phyloP scores from a whole-genome alignment of 1,140 invertebrate species.

The Pogonus chalceus region DNA sequence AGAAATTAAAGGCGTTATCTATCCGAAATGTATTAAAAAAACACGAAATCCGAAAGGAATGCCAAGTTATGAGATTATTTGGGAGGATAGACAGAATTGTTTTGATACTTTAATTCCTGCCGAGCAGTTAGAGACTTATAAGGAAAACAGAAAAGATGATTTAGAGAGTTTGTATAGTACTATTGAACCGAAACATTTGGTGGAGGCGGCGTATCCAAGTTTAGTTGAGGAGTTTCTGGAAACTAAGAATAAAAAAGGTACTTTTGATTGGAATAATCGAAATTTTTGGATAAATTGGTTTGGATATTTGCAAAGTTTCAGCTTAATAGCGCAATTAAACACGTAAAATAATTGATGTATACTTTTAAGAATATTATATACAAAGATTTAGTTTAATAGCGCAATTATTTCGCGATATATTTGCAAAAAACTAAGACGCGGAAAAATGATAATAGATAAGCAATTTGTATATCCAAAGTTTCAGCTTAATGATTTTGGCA shows the following conservation, averaged over 20 bases:
- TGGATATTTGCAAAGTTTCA: no score
- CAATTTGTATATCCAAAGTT: no score
- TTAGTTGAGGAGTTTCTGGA: constrained; percentile 50
- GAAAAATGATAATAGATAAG: no score
- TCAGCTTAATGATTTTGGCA: no score
- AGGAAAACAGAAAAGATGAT: constrained; percentile 31
- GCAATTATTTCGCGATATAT: no score
- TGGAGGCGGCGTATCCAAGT: constrained; percentile 54
- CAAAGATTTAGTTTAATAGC: no score
- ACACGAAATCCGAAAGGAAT: constrained; percentile 49
- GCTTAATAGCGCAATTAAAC: no score
- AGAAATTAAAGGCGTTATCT: constrained; percentile 27
- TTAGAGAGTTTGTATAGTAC: constrained; percentile 44
- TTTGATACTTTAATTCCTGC: constrained; percentile 46
- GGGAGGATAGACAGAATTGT: constrained; percentile 45
- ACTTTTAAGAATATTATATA: no score
- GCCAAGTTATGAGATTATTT: constrained; percentile 59
- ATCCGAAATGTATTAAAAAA: constrained; percentile 47
- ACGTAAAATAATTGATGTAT: no score
- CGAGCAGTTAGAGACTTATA: constrained; percentile 36
- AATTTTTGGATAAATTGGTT: no score
- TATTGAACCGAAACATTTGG: constrained; percentile 54
- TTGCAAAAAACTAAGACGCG: no score
- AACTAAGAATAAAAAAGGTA: constrained; percentile 41
- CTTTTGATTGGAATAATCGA: no score